Conservation (phyloP, 2,888 invertebrate genomes). For the Tetranychus piercei region DNA sequence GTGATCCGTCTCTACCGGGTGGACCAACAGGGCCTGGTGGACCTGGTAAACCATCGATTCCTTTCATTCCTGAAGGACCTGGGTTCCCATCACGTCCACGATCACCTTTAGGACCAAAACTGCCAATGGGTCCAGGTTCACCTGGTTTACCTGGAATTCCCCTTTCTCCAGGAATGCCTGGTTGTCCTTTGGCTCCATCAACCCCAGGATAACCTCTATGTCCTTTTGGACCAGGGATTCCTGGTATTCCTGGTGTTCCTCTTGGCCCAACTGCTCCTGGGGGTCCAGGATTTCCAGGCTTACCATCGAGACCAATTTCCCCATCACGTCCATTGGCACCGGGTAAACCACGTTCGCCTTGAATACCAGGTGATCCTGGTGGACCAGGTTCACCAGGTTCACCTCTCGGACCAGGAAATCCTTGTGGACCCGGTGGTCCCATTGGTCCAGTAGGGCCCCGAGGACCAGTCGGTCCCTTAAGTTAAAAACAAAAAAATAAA, state of each 20-base stretch:
- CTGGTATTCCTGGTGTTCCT: slow-evolving; percentile 46
- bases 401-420: slow-evolving; percentile 51
- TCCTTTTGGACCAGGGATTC: slow-evolving; percentile 11
- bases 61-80: slow-evolving; percentile 47
- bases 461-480: slow-evolving; percentile 45
- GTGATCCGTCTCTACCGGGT: slow-evolving; percentile 52
- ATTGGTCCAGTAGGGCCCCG: slow-evolving; percentile 50
- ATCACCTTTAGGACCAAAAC: slow-evolving; percentile 53
- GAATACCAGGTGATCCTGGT: slow-evolving; percentile 10
- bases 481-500: background rate
- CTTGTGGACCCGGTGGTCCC: slow-evolving; percentile 53
- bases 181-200: slow-evolving; percentile 58
- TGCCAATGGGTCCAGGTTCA: background rate
- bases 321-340: background rate
- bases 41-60: slow-evolving; percentile 58
- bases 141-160: slow-evolving; percentile 13
- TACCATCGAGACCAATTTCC: background rate
- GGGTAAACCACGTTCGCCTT: background rate
- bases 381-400: slow-evolving; percentile 17
- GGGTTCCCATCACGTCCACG: slow-evolving; percentile 63
- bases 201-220: slow-evolving; percentile 36
- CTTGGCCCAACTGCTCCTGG: slow-evolving; percentile 57
- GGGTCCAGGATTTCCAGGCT: background rate
- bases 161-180: slow-evolving; percentile 37
- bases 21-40: slow-evolving; percentile 55